Evolutionary conservation across 1,140 invertebrate species (phyloP), one percentile per base, ranked within the genome.

Genomic region (Calephelis nemesis): DNA sequence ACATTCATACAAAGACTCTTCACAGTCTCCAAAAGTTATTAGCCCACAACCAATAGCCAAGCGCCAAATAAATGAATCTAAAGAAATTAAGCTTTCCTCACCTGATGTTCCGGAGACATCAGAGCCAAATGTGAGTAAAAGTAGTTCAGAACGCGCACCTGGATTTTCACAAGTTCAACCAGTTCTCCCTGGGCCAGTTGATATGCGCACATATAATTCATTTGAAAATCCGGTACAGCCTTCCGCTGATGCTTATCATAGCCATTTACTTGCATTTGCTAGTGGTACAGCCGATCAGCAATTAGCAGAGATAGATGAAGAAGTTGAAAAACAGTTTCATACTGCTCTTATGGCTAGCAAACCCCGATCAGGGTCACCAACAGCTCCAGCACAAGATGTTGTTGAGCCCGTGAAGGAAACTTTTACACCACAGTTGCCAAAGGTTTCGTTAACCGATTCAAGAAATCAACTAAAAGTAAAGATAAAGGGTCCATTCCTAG

Each of bases 401-500:
- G 89, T 87, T 67, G 93, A 93, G 69, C 89, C 93, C 40, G 83
- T 84, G 9, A 93, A 83, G 69, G 84, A 93, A 73, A 84, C 91
- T 13, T 90, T 92, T 69, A 91, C 85, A 47, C 92, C 87, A 10
- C 86, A 85, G 74, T 93, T 92, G 76, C 94, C 87, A 6, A 96
- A 96, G 76, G 94, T 95, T 1, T 95, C 95, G 1, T 85, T 96
- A 11, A 94, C 93, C 9, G 96, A 96, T 83, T 95, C 96, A 0
- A 91, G 96, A 13, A 97, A 97, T 89, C 96, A 97, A 77, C 83
- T 98, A 1, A 98, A 98, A 84, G 95, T 98, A 0, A 98, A 98
- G 87, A 98, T 98, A 70, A 98, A 98, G 86, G 97, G 97, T 10
- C 97, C 97, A 0, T 96, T 97, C 78, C 85, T 95, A 62, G 95